Evolutionary conservation across 2,797 vertebrate genomes (phyloP).

Genomic region (Coregonus suidteri): DNA sequence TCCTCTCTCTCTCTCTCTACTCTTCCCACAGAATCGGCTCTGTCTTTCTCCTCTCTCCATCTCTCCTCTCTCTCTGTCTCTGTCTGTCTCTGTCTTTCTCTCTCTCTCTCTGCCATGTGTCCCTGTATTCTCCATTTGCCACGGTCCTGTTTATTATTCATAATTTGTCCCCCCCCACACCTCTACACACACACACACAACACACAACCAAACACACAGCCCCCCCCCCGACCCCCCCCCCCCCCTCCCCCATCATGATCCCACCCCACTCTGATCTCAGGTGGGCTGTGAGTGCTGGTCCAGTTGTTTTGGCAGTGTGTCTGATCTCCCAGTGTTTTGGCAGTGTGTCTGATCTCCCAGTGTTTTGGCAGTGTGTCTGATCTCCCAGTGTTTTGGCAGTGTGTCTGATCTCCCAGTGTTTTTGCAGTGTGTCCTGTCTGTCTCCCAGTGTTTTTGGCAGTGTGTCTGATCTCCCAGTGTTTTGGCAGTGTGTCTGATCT

Average conservation of each 20-base stretch:
- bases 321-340: too few species aligned
- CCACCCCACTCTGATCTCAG: not conserved
- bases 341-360: too few species aligned
- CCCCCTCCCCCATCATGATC: not conserved
- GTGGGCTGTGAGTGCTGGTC: conserved; percentile 4
- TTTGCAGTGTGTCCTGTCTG: too few species aligned
- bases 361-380: not conserved
- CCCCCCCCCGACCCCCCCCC: conserved; percentile 2
- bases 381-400: too few species aligned
- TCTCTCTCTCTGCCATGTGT: not conserved
- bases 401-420: too few species aligned
- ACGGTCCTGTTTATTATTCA: too few species aligned
- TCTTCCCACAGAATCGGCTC: too few species aligned
- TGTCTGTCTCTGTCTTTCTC: not conserved
- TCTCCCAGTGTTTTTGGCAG: too few species aligned
- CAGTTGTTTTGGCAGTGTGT: not conserved
- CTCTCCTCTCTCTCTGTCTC: not conserved
- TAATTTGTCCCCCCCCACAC: too few species aligned
- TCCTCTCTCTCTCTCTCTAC: conserved; percentile 46
- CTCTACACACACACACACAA: too few species aligned
- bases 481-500: not conserved
- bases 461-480: not conserved
- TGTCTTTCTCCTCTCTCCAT: too few species aligned
- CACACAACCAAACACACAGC: too few species aligned
- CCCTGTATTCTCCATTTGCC: not conserved